A percentile compares a stretch with the other conserved stretches of the same genome.
phyloP scores from a whole-genome alignment of 2,888 invertebrate genomes.

The Aphidius colemani region DNA sequence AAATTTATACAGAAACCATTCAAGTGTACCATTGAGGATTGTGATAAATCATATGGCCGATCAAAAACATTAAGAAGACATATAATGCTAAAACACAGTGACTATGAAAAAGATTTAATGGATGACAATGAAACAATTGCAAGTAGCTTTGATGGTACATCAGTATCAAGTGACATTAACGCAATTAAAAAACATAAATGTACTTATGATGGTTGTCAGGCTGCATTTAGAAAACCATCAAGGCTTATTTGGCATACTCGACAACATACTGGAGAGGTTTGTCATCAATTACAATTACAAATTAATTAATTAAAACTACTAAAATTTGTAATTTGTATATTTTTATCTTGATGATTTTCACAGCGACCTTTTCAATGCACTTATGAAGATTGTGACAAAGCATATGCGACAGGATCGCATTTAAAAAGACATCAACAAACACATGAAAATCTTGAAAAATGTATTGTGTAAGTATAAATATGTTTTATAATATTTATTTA shows the following conservation, averaged over 20 bases:
- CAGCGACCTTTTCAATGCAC: conserved; percentile 67
- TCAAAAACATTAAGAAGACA: too few relatives aligned
- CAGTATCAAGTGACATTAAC: neutral
- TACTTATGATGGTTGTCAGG: conserved; percentile 60
- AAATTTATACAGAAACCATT: conserved; percentile 63
- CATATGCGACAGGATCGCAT: conserved; percentile 67
- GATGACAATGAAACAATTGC: neutral
- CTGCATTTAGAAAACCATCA: conserved; percentile 63
- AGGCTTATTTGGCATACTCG: conserved; percentile 65
- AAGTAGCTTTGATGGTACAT: neutral
- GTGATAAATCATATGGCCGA: conserved; percentile 64
- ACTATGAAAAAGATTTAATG: too few relatives aligned
- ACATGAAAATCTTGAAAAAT: conserved; percentile 48
- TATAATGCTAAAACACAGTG: too few relatives aligned
- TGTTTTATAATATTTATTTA: conserved; percentile 16
- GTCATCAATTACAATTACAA: conserved; percentile 34
- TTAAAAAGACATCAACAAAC: conserved; percentile 67
- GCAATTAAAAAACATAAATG: conserved; percentile 58
- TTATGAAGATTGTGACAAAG: conserved; percentile 66
- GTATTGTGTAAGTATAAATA: conserved; percentile 40
- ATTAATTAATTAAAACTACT: neutral
- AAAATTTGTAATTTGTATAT: neutral
- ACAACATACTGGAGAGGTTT: conserved; percentile 66
- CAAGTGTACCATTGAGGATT: conserved; percentile 64
- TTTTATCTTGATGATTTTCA: conserved; percentile 28